Evolutionary conservation across 2,797 vertebrate species (phyloP).

Genomic region (Amblyraja radiata): DNA sequence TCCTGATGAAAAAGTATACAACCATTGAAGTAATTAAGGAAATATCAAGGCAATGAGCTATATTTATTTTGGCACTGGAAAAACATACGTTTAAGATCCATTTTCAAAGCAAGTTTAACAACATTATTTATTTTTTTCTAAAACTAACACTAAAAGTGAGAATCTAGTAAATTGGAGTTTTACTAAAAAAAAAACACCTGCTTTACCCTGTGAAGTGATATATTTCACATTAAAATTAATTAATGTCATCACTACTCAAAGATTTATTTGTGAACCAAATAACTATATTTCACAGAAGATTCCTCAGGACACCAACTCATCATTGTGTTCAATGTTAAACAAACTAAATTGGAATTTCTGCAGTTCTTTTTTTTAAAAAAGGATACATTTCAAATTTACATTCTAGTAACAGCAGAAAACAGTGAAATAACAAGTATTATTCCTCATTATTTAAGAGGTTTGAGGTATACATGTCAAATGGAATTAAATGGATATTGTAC

Average conservation of each 20-base stretch:
- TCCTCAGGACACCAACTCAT: background rate
- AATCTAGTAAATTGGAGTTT: background rate
- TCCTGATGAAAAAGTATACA: background rate
- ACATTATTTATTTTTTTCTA: background rate
- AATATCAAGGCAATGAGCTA: background rate
- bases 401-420: background rate
- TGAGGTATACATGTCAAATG: constrained; percentile 28
- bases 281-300: background rate
- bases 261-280: constrained; percentile 1
- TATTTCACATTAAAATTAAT: background rate
- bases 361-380: background rate
- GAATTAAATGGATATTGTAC: background rate
- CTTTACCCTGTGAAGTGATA: background rate
- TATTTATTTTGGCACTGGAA: background rate
- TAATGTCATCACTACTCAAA: background rate
- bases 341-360: background rate
- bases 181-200: background rate
- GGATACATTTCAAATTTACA: background rate
- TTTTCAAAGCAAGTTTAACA: background rate
- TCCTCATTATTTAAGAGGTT: constrained; percentile 8
- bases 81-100: background rate
- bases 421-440: background rate
- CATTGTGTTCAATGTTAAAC: background rate
- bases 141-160: background rate
- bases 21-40: background rate